A percentile compares a stretch with the other conserved stretches of the same genome.
These are phyloP conservation scores for Haplotaxodon microlepis DNA, from an alignment of 2,113 vertebrate species.

Conservation along the genomic window DNA sequence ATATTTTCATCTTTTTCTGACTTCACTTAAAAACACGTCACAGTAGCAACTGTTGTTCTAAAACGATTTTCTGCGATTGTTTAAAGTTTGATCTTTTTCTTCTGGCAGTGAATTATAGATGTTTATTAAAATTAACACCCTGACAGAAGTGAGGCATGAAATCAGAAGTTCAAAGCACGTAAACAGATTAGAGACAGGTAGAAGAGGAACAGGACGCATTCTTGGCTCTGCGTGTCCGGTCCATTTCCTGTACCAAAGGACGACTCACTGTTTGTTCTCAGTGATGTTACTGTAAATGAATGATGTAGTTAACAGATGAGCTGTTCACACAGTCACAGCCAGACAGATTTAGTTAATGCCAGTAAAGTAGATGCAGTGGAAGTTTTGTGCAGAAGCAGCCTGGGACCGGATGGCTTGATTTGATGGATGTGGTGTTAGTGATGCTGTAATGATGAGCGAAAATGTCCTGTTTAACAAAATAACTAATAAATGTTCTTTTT, in stretches of 20 bases:
- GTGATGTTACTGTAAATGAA: background rate
- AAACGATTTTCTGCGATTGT: background rate
- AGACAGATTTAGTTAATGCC: background rate
- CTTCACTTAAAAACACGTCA: background rate
- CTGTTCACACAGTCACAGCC: background rate
- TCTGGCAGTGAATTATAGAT: background rate
- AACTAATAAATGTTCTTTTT: background rate
- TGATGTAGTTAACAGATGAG: background rate
- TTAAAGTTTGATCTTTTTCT: background rate
- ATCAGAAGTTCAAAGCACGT: background rate
- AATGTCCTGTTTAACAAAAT: background rate
- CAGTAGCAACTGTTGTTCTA: background rate
- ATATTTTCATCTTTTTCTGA: background rate
- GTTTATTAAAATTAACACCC: background rate
- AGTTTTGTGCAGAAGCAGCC: background rate
- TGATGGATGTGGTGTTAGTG: background rate
- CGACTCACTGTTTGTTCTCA: background rate
- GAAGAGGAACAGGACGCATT: background rate
- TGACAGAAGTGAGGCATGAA: background rate
- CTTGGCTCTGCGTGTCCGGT: background rate
- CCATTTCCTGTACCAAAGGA: background rate
- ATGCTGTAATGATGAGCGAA: background rate
- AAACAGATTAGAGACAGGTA: background rate
- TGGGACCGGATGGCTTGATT: background rate
- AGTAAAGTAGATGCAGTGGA: background rate